Conservation (phyloP, 2,888 invertebrate genomes). For the Brassicogethes aeneus region DNA sequence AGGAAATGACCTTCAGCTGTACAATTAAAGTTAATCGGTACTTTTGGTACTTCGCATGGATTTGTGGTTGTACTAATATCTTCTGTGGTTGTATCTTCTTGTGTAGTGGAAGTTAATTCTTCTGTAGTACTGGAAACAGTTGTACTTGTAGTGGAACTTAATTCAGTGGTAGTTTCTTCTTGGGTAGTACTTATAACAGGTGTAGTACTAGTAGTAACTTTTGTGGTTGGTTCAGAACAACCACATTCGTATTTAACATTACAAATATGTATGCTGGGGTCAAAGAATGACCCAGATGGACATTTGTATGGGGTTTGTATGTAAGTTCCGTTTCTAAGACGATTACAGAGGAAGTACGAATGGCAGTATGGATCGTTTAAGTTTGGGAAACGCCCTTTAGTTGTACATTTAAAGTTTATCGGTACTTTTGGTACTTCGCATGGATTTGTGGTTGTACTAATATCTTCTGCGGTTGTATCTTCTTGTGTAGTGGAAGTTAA, state of each 20-base stretch:
- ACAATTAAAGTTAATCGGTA: too few species aligned
- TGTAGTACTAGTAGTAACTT: not conserved
- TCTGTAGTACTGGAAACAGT: not conserved
- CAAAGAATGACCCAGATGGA: not conserved
- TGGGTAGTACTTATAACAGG: not conserved
- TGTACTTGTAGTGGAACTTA: not conserved
- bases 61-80: too few species aligned
- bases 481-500: not conserved
- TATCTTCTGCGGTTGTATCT: not conserved
- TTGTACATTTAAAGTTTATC: not conserved
- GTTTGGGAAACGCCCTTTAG: not conserved
- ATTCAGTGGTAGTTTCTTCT: not conserved
- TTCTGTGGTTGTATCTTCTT: too few species aligned
- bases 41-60: too few species aligned
- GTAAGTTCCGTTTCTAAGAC: not conserved
- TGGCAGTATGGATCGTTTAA: not conserved
- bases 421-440: not conserved
- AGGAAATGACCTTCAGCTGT: too few species aligned
- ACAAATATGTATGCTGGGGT: not conserved
- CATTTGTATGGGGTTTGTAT: not conserved
- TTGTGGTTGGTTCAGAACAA: not conserved
- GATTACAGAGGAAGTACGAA: conserved; percentile 2
- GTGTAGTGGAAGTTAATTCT: too few species aligned
- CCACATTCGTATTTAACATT: not conserved
- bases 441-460: not conserved